Conservation (phyloP, 1,140 invertebrate species). For the Magallana ariakensis region DNA sequence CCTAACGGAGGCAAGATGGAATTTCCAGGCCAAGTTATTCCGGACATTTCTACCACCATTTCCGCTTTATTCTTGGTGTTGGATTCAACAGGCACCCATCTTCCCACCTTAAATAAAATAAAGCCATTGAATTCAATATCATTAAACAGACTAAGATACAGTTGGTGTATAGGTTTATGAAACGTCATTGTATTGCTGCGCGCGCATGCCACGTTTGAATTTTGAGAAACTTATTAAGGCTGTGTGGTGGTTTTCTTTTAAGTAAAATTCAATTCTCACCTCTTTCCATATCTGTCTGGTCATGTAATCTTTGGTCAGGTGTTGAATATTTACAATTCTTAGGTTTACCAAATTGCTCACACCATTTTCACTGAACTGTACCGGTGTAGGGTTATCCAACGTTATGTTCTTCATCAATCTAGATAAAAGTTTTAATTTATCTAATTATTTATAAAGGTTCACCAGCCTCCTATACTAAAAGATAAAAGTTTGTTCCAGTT, state of each 20-base stretch:
- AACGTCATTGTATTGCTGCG: not conserved
- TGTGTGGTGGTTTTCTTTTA: too few species aligned
- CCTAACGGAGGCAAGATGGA: slow-evolving; percentile 97
- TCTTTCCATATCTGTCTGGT: slow-evolving; percentile 44
- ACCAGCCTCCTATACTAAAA: too few species aligned
- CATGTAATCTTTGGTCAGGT: not conserved
- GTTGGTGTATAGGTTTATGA: not conserved
- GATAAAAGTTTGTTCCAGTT: too few species aligned
- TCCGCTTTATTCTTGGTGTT: slow-evolving; percentile 78
- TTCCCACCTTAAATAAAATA: slow-evolving; percentile 86
- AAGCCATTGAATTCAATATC: not conserved
- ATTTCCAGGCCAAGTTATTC: slow-evolving; percentile 98
- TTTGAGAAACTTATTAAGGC: too few species aligned
- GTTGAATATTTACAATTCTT: slow-evolving; percentile 50
- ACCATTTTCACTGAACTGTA: slow-evolving; percentile 48
- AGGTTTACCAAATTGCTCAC: slow-evolving; percentile 50
- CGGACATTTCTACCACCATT: slow-evolving; percentile 91
- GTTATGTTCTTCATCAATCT: slow-evolving; percentile 43
- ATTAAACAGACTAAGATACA: not conserved
- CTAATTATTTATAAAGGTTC: too few species aligned
- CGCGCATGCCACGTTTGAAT: too few species aligned
- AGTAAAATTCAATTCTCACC: not conserved
- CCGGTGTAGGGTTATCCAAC: slow-evolving; percentile 10
- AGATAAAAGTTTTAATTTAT: not conserved
- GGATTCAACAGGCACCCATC: slow-evolving; percentile 85